These are phyloP conservation scores for Prunella himalayana DNA, from an alignment of 2,113 vertebrate species.

Conservation along the genomic window DNA sequence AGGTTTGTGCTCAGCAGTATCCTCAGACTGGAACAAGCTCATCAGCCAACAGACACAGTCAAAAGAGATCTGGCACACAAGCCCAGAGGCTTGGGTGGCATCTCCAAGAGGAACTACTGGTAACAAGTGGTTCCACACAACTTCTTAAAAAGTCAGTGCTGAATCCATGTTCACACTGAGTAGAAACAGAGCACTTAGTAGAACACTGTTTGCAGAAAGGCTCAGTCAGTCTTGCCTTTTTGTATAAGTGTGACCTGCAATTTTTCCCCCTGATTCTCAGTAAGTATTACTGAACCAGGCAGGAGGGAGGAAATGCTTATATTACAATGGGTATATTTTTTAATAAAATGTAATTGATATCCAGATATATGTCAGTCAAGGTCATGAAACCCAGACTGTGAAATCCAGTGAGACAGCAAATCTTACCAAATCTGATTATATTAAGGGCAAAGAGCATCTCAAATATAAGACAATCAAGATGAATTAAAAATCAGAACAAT, in stretches of 20 bases:
- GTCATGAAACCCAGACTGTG: background rate
- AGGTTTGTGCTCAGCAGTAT: background rate
- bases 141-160: background rate
- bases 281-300: background rate
- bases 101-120: background rate
- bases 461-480: background rate
- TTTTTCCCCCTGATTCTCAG: background rate
- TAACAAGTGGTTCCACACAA: background rate
- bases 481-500: background rate
- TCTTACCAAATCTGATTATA: background rate
- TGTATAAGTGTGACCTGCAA: background rate
- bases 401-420: conserved; percentile 5
- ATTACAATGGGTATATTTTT: background rate
- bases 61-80: background rate
- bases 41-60: background rate
- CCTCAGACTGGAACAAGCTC: background rate
- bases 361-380: background rate
- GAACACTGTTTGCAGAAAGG: background rate
- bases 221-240: background rate
- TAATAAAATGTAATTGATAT: background rate
- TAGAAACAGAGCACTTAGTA: background rate
- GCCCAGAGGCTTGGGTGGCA: background rate
- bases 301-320: background rate
- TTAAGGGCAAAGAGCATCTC: background rate
- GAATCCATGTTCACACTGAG: background rate